A percentile compares a stretch with the other conserved stretches of the same genome.
Evolutionary conservation across 2,888 invertebrate genomes (phyloP).

Genomic region (Amblyjoppa fuscipennis): DNA sequence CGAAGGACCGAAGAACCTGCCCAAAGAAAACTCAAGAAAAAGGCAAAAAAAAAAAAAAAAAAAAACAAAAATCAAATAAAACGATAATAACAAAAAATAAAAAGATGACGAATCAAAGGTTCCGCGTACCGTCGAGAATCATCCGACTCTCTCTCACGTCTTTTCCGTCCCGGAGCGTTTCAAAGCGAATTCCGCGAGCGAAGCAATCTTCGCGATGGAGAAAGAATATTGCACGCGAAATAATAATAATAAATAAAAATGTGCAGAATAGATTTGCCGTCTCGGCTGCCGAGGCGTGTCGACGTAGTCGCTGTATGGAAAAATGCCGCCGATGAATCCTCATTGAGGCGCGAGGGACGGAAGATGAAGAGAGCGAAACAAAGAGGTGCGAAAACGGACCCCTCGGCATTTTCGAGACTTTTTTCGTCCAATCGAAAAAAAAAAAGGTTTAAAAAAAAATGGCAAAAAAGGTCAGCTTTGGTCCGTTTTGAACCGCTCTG

Average conservation of each 20-base stretch:
- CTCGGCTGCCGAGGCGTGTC: conserved; percentile 34
- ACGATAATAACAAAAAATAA: not conserved
- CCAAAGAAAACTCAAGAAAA: conserved; percentile 17
- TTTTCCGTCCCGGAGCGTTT: not conserved
- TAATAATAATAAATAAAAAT: conserved; percentile 50
- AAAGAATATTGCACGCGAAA: conserved; percentile 14
- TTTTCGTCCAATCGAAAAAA: too few species aligned
- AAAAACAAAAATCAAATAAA: not conserved
- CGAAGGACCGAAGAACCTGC: conserved; percentile 1
- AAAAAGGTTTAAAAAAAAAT: too few species aligned
- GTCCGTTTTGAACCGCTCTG: too few species aligned
- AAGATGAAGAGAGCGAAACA: not conserved
- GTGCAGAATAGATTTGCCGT: conserved; percentile 69
- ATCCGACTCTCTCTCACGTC: not conserved
- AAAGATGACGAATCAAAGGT: conserved; percentile 13
- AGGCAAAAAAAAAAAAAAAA: conserved; percentile 7
- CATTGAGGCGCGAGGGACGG: not conserved
- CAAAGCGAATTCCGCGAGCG: conserved; percentile 29
- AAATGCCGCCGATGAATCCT: not conserved
- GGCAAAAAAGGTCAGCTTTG: too few species aligned
- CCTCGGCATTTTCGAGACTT: too few species aligned
- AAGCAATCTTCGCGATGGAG: conserved; percentile 41
- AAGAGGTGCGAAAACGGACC: not conserved
- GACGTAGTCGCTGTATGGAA: not conserved
- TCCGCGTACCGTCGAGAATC: not conserved